Evolutionary conservation across 2,113 vertebrate species (phyloP).

Genomic region (Erpornis zantholeuca): DNA sequence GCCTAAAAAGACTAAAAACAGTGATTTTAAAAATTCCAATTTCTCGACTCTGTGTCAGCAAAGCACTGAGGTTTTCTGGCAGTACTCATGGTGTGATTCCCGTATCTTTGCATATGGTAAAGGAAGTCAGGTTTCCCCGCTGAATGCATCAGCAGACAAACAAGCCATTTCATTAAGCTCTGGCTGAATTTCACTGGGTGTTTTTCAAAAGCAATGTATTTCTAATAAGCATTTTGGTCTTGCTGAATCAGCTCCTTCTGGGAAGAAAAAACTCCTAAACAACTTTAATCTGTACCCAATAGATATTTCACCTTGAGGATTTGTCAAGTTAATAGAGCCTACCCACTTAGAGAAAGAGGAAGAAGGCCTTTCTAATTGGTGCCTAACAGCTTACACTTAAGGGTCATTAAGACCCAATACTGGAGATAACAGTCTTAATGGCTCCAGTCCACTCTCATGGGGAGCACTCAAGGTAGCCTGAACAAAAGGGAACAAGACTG

Average conservation of each 20-base stretch:
- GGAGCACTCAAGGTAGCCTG: constrained; percentile 31
- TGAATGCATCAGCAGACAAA: constrained; percentile 26
- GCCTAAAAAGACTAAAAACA: background rate
- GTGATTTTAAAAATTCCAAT: background rate
- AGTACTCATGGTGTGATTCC: background rate
- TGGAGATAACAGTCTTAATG: constrained; percentile 59
- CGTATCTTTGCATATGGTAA: background rate
- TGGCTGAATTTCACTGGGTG: constrained; percentile 10
- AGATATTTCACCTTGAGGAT: constrained; percentile 52
- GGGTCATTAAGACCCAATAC: constrained; percentile 49
- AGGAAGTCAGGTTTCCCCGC: background rate
- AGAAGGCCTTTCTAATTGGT: constrained; percentile 59
- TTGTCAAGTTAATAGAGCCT: constrained; percentile 60
- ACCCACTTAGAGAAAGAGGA: constrained; percentile 46
- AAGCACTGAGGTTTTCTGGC: background rate
- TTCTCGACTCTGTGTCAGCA: background rate
- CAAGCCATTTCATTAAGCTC: constrained; percentile 26
- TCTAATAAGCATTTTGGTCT: constrained; percentile 31
- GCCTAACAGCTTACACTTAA: constrained; percentile 54
- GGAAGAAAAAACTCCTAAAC: constrained; percentile 33
- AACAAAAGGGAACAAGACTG: constrained; percentile 13
- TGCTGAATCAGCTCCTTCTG: constrained; percentile 42
- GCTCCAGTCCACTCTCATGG: constrained; percentile 31
- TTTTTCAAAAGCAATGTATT: constrained; percentile 39
- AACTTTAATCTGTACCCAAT: constrained; percentile 47